Evolutionary conservation across 2,888 invertebrate species (phyloP).

Genomic region (Argyresthia goedartella): DNA sequence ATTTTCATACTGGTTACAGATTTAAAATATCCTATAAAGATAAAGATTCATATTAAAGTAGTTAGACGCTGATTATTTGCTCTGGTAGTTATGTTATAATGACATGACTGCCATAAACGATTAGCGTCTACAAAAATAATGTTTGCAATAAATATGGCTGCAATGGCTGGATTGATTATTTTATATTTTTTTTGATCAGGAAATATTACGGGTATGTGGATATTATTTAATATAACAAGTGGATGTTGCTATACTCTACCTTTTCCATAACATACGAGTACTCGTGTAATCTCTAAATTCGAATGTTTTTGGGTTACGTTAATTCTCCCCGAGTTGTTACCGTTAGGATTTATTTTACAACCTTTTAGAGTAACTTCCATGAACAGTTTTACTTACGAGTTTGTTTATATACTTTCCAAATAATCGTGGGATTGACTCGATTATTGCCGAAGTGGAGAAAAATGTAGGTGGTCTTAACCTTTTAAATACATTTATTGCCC

Average conservation of each 20-base stretch:
- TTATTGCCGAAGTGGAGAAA: not conserved
- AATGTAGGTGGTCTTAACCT: not conserved
- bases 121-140: no score
- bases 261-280: not conserved
- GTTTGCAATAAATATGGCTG: no score
- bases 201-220: no score
- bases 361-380: not conserved
- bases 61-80: no score
- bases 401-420: not conserved
- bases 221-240: no score
- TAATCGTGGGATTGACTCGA: not conserved
- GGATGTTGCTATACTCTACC: not conserved
- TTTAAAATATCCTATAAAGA: no score
- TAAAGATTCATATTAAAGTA: no score
- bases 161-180: no score
- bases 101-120: no score
- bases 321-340: not conserved
- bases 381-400: not conserved
- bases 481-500: not conserved
- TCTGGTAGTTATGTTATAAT: no score
- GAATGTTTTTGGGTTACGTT: not conserved
- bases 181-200: no score
- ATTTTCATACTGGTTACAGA: no score
- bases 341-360: not conserved
- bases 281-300: not conserved